Evolutionary conservation across 2,113 vertebrate species (phyloP), one percentile per base, ranked within the genome.

Genomic region (Gadus chalcogrammus): DNA sequence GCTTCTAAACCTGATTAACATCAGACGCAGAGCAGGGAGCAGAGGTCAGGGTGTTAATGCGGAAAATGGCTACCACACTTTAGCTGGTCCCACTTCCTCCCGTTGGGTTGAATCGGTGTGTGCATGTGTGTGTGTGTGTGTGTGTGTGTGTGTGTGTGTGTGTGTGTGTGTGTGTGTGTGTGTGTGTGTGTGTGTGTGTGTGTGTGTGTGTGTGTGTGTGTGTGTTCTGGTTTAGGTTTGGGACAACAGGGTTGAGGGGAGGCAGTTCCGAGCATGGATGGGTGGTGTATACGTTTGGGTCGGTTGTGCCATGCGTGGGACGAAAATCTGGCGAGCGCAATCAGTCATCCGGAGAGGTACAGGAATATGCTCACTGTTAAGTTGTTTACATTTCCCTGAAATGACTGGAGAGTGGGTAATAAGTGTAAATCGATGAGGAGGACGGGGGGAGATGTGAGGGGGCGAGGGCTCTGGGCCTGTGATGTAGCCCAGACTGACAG

Each of bases 21-120:
- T 84, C 76, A 81, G 63, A 78, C 67, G 61, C 69, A 74, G 70
- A 68, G 60, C 68, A 61, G 75, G 68, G 65, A n/a, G 16, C 5
- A 18, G 65, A 60, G 79, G 77, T 82, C 82, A 86, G 42, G 66
- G 76, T 88, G 82, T 80, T 84, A 82, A 69, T 73, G 72, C 56
- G 65, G 77, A 79, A 85, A 84, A 86, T 82, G 78, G 65, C 79
- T 83, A 80, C 77, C 81, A 84, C 79, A 82, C 81, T 82, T 82
- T 75, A 20, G 59, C 27, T 38, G 59, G 38, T 69, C 27, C n/a
- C 71, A 55, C 71, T 67, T 82, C 72, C 71, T 62, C 15, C 42
- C 42, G 42, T 48, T 61, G 67, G 31, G 77, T 59, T 55, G 9
- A 64, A 22, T 24, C 1, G 42, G 42, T 9, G 42, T 3, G 5